Evolutionary conservation across 2,888 invertebrate species (phyloP), one percentile per base, ranked within the genome.

Genomic region (Trissonchulus latispiculum): DNA sequence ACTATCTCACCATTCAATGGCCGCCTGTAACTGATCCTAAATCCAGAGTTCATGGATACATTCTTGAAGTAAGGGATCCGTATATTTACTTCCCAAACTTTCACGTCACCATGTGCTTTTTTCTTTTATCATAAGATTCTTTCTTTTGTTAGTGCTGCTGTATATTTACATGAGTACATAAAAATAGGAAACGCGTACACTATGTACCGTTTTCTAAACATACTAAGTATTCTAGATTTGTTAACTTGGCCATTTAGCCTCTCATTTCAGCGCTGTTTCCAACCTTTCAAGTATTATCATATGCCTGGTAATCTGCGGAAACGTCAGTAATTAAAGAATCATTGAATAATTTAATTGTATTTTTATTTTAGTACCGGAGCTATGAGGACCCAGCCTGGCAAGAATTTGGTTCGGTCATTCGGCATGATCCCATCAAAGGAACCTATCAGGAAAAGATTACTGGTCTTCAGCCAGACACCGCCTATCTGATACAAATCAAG

Each of bases 401-500:
- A 77, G 76, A 82, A 80, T 73, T 83, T 59, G 78, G 78, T 66
- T 77, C 77, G 31, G 75, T 79, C 8, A 77, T 78, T 1, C 75
- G 76, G 8, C 81, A 82, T 76, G 80, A 80, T 48, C 67, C 77
- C 29, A 77, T 77, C n/a, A 81, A 80, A 75, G 75, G 77, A 23
- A 76, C 75, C 31, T 82, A 82, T 76, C 74, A 76, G 73, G 78
- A 82, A 77, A 82, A 82, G 48, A 76, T 85, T 33, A 80, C 81
- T 2, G 80, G 81, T 15, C 80, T 85, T 35, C 80, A 82, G 64
- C 80, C 85, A 2, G 82, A 83, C 77, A 85, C 84, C 1, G 81
- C 81, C 69, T 85, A 85, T 77, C 80, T 83, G 72, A 81, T 85
- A 23, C 81, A 84, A 80, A 85, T 84, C 77, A 79, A 77, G 73